Evolutionary conservation across 2,797 vertebrate genomes (phyloP), one percentile per base, ranked within the genome.

Genomic region (Epinephelus malabaricus): DNA sequence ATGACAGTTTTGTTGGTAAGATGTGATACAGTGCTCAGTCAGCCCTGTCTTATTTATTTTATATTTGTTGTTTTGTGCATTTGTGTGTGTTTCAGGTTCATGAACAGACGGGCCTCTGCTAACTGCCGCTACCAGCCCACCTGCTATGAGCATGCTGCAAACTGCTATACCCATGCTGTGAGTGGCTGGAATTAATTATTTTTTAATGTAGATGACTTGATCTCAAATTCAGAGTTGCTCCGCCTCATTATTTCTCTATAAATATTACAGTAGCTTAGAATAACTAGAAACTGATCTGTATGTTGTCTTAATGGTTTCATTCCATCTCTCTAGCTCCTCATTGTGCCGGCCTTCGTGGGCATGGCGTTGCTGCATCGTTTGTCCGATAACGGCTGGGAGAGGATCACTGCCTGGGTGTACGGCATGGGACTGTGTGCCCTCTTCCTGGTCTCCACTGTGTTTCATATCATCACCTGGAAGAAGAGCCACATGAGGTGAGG

Each of bases 41-140:
- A 2, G 9, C 40, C 15, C 9, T 8, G 19, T 10, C 0, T 27
- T 4, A 6, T 4, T 14, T 4, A 6, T 6, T 14, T 14, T 21
- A 47, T 2, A 34, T 0, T 38, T 21, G 4, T 34, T 45, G 7
- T 21, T 49, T 21, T 65, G n/a, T 61, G 65, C 55, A 0, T 73
- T 23, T 51, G 0, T 12, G 0, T 81, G 12, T 79, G 65, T 85
- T 84, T 58, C 94, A 99, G 98, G 95, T 99, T 98, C 88, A 99
- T 99, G 98, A 99, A 99, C 96, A 96, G 97, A 85, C 95, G 97
- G 84, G 96, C 98, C 76, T 95, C 97, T 58, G 97, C 97, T 54
- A 98, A 99, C 95, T 97, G 97, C 93, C 98, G 98, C 91, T 99
- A 99, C 92, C 97, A 98, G 84, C 98, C 98, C 73, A 99, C 98